Evolutionary conservation across 2,888 invertebrate genomes (phyloP).

Genomic region (Boloria euphrosyne): DNA sequence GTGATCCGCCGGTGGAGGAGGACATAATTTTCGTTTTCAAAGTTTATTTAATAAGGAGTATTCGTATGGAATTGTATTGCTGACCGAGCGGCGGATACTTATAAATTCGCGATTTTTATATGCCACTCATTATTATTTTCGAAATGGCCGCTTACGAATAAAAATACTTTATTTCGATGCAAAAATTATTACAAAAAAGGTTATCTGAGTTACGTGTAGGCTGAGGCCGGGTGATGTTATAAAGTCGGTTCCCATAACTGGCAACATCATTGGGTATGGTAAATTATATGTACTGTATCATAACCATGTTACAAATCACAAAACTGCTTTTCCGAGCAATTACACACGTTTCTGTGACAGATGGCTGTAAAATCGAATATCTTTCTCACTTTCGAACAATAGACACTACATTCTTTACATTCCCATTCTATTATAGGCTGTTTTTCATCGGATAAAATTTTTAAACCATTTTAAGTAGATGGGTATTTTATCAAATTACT

Average conservation of each 20-base stretch:
- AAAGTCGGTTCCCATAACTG: slow-evolving; percentile 6
- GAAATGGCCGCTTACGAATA: slow-evolving; percentile 72
- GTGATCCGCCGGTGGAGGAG: slow-evolving; percentile 60
- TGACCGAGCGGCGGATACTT: slow-evolving; percentile 48
- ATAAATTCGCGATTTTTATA: slow-evolving; percentile 80
- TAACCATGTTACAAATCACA: too few relatives aligned
- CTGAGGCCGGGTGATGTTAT: neutral
- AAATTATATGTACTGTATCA: too few relatives aligned
- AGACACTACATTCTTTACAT: slow-evolving; percentile 60
- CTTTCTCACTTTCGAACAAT: neutral
- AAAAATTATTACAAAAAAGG: slow-evolving; percentile 69
- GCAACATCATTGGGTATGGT: neutral
- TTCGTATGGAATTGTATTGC: slow-evolving; percentile 75
- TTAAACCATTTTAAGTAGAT: slow-evolving; percentile 72
- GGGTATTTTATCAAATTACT: slow-evolving; percentile 79
- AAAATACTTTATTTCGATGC: slow-evolving; percentile 75
- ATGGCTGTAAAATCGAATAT: neutral
- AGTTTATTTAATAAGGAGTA: slow-evolving; percentile 77
- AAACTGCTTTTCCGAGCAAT: too few relatives aligned
- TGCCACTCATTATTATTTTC: slow-evolving; percentile 76
- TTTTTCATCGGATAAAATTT: slow-evolving; percentile 50
- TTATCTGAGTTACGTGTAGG: slow-evolving; percentile 44
- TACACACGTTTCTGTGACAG: neutral
- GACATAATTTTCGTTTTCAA: slow-evolving; percentile 76
- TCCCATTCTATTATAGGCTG: slow-evolving; percentile 60